Conservation (phyloP, 2,888 invertebrate species). For the Tillus elongatus region DNA sequence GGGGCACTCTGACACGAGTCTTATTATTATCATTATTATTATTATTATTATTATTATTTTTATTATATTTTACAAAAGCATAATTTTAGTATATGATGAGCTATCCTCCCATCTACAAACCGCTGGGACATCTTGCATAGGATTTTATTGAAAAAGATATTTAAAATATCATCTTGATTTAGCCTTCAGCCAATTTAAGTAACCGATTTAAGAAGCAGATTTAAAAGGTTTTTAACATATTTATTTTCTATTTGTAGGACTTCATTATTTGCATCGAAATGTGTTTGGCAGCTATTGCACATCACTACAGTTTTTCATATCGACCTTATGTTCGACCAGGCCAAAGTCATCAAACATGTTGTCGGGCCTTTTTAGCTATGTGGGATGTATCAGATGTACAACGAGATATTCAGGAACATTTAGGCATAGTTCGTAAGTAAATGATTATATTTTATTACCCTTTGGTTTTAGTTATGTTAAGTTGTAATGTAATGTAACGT, state of each 20-base stretch:
- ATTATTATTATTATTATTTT: too few relatives aligned
- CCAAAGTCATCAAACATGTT: conserved; percentile 45
- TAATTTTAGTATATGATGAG: too few relatives aligned
- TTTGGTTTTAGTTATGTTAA: neutral
- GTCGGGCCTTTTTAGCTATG: conserved; percentile 81
- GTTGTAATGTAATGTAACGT: conserved; percentile 4
- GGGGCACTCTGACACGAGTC: too few relatives aligned
- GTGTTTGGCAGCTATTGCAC: conserved; percentile 92
- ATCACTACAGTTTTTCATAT: conserved; percentile 94
- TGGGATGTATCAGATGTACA: conserved; percentile 96
- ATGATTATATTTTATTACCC: conserved; percentile 6
- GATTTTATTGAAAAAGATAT: too few relatives aligned
- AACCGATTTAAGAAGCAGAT: too few relatives aligned
- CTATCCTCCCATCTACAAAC: too few relatives aligned
- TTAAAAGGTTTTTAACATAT: too few relatives aligned
- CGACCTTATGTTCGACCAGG: conserved; percentile 61
- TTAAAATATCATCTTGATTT: too few relatives aligned
- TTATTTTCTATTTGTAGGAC: conserved; percentile 67
- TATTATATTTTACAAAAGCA: too few relatives aligned
- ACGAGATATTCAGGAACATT: conserved; percentile 84
- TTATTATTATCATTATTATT: too few relatives aligned
- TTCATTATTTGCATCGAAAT: conserved; percentile 96
- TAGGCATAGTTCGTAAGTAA: conserved; percentile 73
- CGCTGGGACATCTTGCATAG: too few relatives aligned
- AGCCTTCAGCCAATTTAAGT: too few relatives aligned